Evolutionary conservation across 2,113 vertebrate genomes (phyloP).

Genomic region (Tiliqua scincoides): DNA sequence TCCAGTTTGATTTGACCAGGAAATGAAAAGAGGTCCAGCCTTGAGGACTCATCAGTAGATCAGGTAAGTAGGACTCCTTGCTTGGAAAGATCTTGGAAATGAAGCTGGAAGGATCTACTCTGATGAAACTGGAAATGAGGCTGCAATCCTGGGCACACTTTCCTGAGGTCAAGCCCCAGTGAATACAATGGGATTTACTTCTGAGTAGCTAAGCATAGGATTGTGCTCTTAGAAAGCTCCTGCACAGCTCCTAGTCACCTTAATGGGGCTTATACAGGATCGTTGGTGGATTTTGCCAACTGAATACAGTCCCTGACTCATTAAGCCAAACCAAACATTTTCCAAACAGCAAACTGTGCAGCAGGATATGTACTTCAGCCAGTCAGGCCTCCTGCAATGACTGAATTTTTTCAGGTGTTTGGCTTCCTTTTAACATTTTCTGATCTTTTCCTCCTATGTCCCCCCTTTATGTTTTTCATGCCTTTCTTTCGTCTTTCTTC

Average conservation of each 20-base stretch:
- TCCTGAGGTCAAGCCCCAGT: too few species aligned
- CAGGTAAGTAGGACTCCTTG: conserved; percentile 21
- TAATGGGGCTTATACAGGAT: neutral
- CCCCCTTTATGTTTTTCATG: neutral
- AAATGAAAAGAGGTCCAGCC: conserved; percentile 47
- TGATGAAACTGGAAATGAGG: neutral
- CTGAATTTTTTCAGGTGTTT: conserved; percentile 51
- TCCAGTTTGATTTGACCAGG: conserved; percentile 49
- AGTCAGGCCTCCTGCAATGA: neutral
- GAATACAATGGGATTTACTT: too few species aligned
- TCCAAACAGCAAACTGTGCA: conserved; percentile 14
- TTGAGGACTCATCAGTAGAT: conserved; percentile 53
- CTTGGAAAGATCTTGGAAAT: neutral
- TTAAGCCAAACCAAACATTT: conserved; percentile 39
- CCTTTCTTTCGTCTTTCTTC: conserved; percentile 65
- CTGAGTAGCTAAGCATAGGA: too few species aligned
- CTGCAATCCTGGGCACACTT: too few species aligned
- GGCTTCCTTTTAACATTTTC: conserved; percentile 59
- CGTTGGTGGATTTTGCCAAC: neutral
- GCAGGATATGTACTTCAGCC: neutral
- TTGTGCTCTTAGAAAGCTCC: too few species aligned
- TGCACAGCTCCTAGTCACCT: neutral
- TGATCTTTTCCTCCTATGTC: conserved; percentile 58
- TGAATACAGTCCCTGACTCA: conserved; percentile 19
- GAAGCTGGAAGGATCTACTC: too few species aligned